A percentile compares a stretch with the other conserved stretches of the same genome.
Evolutionary conservation across 2,797 vertebrate genomes (phyloP).

Genomic region (Lithobates sylvaticus): DNA sequence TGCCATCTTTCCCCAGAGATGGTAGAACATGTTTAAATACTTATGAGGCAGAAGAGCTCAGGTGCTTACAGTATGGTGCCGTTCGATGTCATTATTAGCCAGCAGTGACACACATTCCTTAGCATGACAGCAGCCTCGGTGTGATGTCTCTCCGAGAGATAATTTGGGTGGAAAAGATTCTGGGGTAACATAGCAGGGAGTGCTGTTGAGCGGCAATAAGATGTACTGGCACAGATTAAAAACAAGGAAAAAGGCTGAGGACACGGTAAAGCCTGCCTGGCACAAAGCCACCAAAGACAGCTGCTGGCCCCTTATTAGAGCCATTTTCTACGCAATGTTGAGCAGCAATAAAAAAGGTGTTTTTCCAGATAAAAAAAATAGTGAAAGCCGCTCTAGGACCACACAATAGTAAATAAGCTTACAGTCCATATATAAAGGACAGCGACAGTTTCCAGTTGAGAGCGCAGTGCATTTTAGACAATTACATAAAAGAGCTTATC

Average conservation of each 20-base stretch:
- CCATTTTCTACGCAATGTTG: constrained; percentile 32
- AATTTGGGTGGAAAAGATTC: constrained; percentile 40
- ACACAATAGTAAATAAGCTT: not conserved
- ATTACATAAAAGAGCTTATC: not conserved
- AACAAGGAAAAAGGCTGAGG: constrained; percentile 29
- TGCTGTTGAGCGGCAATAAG: not conserved
- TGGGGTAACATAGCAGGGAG: constrained; percentile 33
- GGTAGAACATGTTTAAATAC: not conserved
- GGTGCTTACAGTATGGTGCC: constrained; percentile 1
- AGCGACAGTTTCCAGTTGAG: not conserved
- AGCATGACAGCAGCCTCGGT: constrained; percentile 40
- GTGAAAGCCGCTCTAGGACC: not conserved
- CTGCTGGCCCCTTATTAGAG: constrained; percentile 34
- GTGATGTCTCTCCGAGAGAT: constrained; percentile 29
- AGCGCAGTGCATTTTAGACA: not conserved
- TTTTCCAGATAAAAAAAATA: constrained; percentile 4
- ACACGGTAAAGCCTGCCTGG: constrained; percentile 36
- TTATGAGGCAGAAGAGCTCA: not conserved
- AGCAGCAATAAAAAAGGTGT: constrained; percentile 19
- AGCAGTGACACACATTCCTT: constrained; percentile 32
- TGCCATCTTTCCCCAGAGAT: not conserved
- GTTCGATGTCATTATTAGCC: constrained; percentile 1
- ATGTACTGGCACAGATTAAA: constrained; percentile 29
- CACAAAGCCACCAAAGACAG: constrained; percentile 19
- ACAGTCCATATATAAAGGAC: not conserved